Conservation (phyloP, 2,888 invertebrate genomes). For the Troglohyphantes excavatus region DNA sequence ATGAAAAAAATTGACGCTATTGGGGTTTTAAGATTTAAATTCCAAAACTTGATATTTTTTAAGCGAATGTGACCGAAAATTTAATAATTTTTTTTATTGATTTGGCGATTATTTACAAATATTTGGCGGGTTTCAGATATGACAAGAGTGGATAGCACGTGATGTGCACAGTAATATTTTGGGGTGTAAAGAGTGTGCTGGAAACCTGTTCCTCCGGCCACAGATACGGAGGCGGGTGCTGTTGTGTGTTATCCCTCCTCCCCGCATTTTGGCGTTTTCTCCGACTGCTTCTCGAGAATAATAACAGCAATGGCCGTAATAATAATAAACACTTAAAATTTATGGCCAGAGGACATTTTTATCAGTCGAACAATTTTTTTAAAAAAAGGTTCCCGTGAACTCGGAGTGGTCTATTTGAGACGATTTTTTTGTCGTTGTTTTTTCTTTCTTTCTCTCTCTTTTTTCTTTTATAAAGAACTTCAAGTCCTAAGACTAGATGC, state of each 20-base stretch:
- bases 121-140: too few relatives aligned
- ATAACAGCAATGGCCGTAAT: constrained; percentile 31
- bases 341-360: constrained; percentile 63
- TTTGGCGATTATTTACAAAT: too few relatives aligned
- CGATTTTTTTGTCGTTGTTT: background rate
- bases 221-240: constrained; percentile 57
- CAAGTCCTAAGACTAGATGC: too few relatives aligned
- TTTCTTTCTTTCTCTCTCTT: too few relatives aligned
- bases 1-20: too few relatives aligned
- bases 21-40: too few relatives aligned
- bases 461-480: too few relatives aligned
- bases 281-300: constrained; percentile 20
- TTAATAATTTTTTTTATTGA: too few relatives aligned
- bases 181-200: constrained; percentile 57
- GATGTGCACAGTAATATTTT: constrained; percentile 63
- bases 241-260: constrained; percentile 2
- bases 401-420: constrained; percentile 16
- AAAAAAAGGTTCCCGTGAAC: constrained; percentile 9
- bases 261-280: constrained; percentile 9
- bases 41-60: too few relatives aligned
- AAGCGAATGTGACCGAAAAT: too few relatives aligned
- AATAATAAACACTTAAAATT: constrained; percentile 69
- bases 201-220: constrained; percentile 65
- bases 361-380: constrained; percentile 60
- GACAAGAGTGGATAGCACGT: too few relatives aligned